Evolutionary conservation across 2,113 vertebrate genomes (phyloP), one percentile per base, ranked within the genome.

Genomic region (Tupaia chinensis): DNA sequence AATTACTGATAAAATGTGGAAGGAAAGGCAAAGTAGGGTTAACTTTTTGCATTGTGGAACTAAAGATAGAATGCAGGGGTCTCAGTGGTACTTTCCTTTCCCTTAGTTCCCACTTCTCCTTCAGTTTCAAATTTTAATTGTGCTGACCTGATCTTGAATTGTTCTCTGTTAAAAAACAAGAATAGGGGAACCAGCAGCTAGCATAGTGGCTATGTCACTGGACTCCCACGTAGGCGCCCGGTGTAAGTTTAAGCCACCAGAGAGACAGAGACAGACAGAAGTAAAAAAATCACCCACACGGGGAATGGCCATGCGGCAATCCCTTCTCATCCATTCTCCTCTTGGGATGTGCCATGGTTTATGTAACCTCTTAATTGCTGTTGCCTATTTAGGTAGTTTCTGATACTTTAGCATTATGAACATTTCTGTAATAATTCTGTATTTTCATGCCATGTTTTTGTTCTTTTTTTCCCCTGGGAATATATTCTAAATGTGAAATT

Each of bases 401-500:
- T 85, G 78, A 44, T 87, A 80, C 66, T 79, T 94, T 25, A 82
- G 6, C 77, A 44, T 68, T 63, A 68, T 61, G 72, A 84, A 34
- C 8, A 68, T 56, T 32, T 12, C 15, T 92, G 0, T 89, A 54
- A 53, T 74, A 87, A 68, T 73, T 87, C 25, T 3, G 17, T 72
- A 7, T 77, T 93, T 63, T 7, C 29, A 69, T 70, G 23, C 56
- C 9, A 85, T 5, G 1, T 84, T 81, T 73, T 86, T 58, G 53
- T 27, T 8, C 27, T 73, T 70, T n/a, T 54, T 94, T 88, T 56
- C 72, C 90, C 66, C 54, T 85, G 44, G 25, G 5, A 65, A 29
- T 87, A 56, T 63, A 74, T 94, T 93, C 20, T 66, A n/a, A 87
- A 89, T 87, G 29, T 93, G 34, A 79, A 95, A 69, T 80, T 83